Evolutionary conservation across 2,113 vertebrate species (phyloP).

Genomic region (Oxyura jamaicensis): DNA sequence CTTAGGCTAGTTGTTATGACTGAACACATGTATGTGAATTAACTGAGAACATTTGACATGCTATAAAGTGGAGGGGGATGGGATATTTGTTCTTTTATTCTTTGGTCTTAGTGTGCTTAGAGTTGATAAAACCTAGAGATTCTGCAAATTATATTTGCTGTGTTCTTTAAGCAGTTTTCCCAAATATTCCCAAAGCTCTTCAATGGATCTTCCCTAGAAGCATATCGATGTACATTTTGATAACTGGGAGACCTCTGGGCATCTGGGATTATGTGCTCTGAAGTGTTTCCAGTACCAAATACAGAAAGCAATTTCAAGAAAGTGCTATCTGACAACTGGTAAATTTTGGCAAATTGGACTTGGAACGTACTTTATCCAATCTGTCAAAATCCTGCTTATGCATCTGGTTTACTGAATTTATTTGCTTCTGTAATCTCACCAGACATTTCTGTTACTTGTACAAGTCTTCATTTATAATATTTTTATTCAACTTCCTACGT

Average conservation of each 20-base stretch:
- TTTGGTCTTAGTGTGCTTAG: not conserved
- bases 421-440: not conserved
- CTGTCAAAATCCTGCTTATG: not conserved
- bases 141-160: not conserved
- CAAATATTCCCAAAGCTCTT: not conserved
- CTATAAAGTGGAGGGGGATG: not conserved
- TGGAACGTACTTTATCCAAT: not conserved
- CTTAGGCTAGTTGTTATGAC: not conserved
- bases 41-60: not conserved
- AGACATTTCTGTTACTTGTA: not conserved
- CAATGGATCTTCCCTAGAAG: not conserved
- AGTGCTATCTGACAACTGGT: not conserved
- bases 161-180: not conserved
- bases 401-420: not conserved
- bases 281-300: not conserved
- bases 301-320: not conserved
- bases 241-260: not conserved
- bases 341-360: not conserved
- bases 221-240: not conserved
- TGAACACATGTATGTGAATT: not conserved
- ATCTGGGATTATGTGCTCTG: not conserved
- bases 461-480: not conserved
- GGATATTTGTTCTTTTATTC: not conserved
- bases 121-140: not conserved
- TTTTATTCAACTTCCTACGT: not conserved